A percentile compares a stretch with the other conserved stretches of the same genome.
Evolutionary conservation across 2,113 vertebrate species (phyloP).

Genomic region (Callionymus lyra): DNA sequence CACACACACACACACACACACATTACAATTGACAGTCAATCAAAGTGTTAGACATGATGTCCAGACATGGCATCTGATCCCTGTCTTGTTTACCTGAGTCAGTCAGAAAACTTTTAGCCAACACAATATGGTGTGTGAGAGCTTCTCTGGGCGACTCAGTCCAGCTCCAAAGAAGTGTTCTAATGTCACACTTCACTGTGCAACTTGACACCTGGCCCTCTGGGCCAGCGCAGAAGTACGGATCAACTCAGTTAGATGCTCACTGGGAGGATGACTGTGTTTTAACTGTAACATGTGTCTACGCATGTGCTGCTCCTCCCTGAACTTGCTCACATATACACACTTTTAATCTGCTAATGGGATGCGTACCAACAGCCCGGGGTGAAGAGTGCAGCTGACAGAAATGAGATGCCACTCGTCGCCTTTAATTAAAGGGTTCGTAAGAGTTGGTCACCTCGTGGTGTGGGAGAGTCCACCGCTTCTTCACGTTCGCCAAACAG

Average conservation of each 20-base stretch:
- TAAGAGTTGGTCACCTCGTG: conserved; percentile 2
- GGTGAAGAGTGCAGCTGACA: conserved; percentile 1
- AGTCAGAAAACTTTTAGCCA: conserved; percentile 8
- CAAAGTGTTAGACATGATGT: too few relatives aligned
- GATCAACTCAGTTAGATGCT: conserved; percentile 27
- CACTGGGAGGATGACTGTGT: conserved; percentile 39
- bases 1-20: too few relatives aligned
- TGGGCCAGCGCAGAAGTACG: conserved; percentile 28
- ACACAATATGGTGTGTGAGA: too few relatives aligned
- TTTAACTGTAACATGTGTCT: conserved; percentile 6
- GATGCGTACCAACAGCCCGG: conserved; percentile 10
- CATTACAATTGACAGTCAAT: too few relatives aligned
- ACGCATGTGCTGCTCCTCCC: conserved; percentile 1
- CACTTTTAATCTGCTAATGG: conserved; percentile 26
- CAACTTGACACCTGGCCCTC: conserved; percentile 28
- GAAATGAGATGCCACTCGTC: conserved; percentile 1
- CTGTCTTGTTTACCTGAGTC: too few relatives aligned
- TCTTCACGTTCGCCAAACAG: not conserved
- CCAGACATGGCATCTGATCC: too few relatives aligned
- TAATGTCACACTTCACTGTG: conserved; percentile 40
- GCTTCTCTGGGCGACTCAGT: conserved; percentile 1
- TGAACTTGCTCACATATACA: not conserved
- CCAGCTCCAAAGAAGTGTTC: conserved; percentile 23
- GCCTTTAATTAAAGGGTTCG: conserved; percentile 1
- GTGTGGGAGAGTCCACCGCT: not conserved